Percentiles rank a stretch among this genome's conserved stretches.
phyloP scores from a whole-genome alignment of 1,140 invertebrate species.

The Bombus polaris region DNA sequence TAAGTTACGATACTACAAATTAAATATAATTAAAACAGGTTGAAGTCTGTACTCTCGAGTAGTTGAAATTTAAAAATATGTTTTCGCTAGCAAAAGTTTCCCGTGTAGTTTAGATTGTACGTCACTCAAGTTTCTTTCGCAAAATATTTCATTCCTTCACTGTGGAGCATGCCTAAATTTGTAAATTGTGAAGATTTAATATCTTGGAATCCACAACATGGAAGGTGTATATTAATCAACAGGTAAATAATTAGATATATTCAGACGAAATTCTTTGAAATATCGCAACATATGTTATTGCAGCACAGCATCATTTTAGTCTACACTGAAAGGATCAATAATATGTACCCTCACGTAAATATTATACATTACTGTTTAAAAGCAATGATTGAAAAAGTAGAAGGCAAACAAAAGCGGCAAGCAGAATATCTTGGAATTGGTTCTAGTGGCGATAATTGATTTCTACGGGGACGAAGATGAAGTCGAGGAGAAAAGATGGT shows the following conservation, averaged over 20 bases:
- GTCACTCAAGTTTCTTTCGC: not conserved
- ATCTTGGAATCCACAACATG: too few relatives aligned
- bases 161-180: too few relatives aligned
- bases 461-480: conserved; percentile 29
- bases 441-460: conserved; percentile 45
- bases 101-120: not conserved
- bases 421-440: conserved; percentile 33
- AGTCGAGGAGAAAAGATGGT: conserved; percentile 26
- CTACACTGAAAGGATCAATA: too few relatives aligned
- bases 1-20: not conserved
- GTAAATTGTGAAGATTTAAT: too few relatives aligned
- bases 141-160: not conserved
- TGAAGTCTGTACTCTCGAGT: too few relatives aligned
- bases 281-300: too few relatives aligned
- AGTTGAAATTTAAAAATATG: too few relatives aligned
- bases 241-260: too few relatives aligned
- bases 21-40: not conserved
- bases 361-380: not conserved
- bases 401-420: conserved; percentile 20
- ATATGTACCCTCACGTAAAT: not conserved
- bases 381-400: not conserved
- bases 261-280: too few relatives aligned
- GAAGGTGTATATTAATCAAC: too few relatives aligned
- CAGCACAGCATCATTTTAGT: too few relatives aligned
- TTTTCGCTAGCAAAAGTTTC: not conserved